These are phyloP conservation scores for Pao palembangensis DNA, from an alignment of 2,113 vertebrate species.

Conservation along the genomic window DNA sequence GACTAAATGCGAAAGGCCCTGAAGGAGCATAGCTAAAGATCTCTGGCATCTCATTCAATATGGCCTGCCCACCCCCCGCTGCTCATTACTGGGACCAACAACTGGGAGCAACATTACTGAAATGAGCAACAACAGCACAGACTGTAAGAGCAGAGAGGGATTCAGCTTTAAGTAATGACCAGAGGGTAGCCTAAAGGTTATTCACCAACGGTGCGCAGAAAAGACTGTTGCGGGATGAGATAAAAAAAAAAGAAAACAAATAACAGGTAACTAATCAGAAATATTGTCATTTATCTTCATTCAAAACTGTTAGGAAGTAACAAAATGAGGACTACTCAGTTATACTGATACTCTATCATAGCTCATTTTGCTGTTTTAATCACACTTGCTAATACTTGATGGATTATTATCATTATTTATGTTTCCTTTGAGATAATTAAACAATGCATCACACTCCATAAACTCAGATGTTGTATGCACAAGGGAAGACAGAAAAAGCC, in stretches of 20 bases:
- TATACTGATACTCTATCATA: too few relatives aligned
- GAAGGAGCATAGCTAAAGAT: conserved; percentile 71
- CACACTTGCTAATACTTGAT: too few relatives aligned
- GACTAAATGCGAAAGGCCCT: conserved; percentile 72
- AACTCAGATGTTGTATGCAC: not conserved
- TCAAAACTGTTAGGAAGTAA: not conserved
- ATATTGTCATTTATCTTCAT: not conserved
- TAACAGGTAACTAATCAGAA: not conserved
- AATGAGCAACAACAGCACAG: conserved; percentile 47
- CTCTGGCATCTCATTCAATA: conserved; percentile 68
- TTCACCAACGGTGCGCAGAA: not conserved
- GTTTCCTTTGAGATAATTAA: not conserved
- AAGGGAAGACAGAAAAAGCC: too few relatives aligned
- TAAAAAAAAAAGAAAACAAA: not conserved
- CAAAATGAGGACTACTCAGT: too few relatives aligned
- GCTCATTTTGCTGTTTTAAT: too few relatives aligned
- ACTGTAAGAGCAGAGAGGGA: conserved; percentile 17
- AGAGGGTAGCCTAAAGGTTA: not conserved
- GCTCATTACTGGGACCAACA: conserved; percentile 65
- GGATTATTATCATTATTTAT: too few relatives aligned
- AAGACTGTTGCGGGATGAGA: conserved; percentile 6
- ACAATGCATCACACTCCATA: not conserved
- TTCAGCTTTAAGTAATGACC: conserved; percentile 23
- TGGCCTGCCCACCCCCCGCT: conserved; percentile 53
- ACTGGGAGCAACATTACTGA: conserved; percentile 58